Conservation (phyloP, 2,888 invertebrate genomes). For the Acholoe squamosa region DNA sequence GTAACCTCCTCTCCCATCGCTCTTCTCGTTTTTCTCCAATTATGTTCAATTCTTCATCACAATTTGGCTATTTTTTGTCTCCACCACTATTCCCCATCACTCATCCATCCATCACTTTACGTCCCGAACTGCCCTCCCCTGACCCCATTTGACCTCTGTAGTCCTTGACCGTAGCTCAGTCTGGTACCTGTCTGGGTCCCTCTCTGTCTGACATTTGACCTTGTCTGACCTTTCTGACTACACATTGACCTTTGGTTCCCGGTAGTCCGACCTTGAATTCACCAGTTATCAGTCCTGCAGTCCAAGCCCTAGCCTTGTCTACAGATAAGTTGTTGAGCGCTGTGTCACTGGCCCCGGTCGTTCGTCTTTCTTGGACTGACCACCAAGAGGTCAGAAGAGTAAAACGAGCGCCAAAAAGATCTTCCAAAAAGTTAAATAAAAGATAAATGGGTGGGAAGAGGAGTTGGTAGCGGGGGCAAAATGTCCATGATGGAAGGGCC, state of each 20-base stretch:
- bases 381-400: neutral
- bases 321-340: neutral
- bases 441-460: neutral
- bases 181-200: neutral
- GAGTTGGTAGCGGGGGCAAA: neutral
- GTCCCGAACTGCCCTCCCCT: neutral
- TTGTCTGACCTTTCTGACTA: neutral
- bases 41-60: no score
- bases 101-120: neutral
- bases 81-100: neutral
- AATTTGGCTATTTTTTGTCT: no score
- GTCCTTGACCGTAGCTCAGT: neutral
- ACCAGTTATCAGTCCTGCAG: neutral
- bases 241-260: neutral
- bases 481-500: conserved; percentile 1
- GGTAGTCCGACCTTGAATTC: conserved; percentile 5
- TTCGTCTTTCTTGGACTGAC: neutral
- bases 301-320: neutral
- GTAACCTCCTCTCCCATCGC: no score
- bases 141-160: neutral
- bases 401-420: neutral
- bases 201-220: conserved; percentile 2
- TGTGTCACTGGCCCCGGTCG: neutral
- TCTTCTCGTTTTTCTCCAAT: no score
- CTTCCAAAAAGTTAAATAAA: neutral